Percentiles rank a stretch among this genome's conserved stretches.
Conservation (phyloP, 2,113 vertebrate genomes). For the Smithornis capensis region DNA sequence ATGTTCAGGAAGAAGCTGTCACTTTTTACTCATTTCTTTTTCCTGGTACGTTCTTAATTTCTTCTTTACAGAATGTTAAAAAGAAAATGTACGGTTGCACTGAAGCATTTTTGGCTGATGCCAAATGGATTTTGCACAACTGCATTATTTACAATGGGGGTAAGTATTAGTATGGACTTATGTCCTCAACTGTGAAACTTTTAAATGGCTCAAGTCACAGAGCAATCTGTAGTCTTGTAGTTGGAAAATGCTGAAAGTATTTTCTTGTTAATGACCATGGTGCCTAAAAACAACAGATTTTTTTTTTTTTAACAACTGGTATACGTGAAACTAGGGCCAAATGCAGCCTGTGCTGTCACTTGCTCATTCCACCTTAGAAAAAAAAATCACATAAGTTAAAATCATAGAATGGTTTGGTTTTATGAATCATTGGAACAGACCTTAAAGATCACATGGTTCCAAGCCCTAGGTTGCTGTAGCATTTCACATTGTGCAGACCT, state of each 20-base stretch:
- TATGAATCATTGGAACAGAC: background rate
- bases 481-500: background rate
- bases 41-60: background rate
- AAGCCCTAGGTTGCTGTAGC: background rate
- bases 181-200: background rate
- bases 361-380: background rate
- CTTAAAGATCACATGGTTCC: background rate
- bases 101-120: constrained; percentile 96
- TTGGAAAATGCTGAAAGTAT: background rate
- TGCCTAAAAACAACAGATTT: background rate
- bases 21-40: background rate
- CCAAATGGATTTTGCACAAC: constrained; percentile 99
- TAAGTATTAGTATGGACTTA: constrained; percentile 45
- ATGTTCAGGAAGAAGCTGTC: background rate
- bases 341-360: background rate
- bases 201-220: background rate
- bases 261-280: background rate
- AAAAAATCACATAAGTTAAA: background rate
- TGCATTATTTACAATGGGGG: constrained; percentile 99
- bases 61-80: constrained; percentile 87
- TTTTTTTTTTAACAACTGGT: background rate
- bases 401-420: background rate
- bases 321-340: background rate
- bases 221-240: background rate
- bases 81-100: constrained; percentile 99